phyloP scores from a whole-genome alignment of 2,797 vertebrate genomes.

The Discoglossus pictus region DNA sequence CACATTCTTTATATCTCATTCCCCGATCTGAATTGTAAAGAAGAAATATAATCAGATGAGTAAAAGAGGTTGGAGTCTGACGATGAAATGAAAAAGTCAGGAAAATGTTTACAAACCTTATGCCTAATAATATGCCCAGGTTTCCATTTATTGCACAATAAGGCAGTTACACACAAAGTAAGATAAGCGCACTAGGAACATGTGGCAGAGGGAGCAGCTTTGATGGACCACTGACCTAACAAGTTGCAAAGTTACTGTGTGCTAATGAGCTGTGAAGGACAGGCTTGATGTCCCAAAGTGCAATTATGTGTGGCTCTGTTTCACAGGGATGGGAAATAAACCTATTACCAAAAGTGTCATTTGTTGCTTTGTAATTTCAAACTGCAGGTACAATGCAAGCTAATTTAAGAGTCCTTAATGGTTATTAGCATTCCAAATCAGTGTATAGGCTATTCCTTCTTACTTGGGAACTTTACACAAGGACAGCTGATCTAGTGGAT shows the following conservation, averaged over 20 bases:
- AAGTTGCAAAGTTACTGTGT: conserved; percentile 5
- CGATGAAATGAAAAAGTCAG: conserved; percentile 24
- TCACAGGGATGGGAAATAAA: not conserved
- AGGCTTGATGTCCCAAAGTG: conserved; percentile 11
- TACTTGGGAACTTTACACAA: too few relatives aligned
- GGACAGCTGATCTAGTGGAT: too few relatives aligned
- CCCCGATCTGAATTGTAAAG: conserved; percentile 48
- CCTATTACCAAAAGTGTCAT: conserved; percentile 3
- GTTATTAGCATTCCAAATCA: conserved; percentile 13
- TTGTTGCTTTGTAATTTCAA: not conserved
- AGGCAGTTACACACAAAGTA: conserved; percentile 7
- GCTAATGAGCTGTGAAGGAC: conserved; percentile 36
- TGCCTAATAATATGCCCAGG: conserved; percentile 24
- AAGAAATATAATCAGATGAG: conserved; percentile 48
- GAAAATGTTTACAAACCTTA: conserved; percentile 41
- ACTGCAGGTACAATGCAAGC: conserved; percentile 19
- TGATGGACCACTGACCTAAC: conserved; percentile 23
- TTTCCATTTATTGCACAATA: conserved; percentile 47
- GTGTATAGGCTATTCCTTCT: not conserved
- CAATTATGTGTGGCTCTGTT: not conserved
- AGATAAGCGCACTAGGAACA: conserved; percentile 22
- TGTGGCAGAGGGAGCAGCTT: conserved; percentile 6
- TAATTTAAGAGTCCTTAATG: conserved; percentile 19
- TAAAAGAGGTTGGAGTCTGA: conserved; percentile 49
- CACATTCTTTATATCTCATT: conserved; percentile 45